Conservation (phyloP, 2,113 vertebrate species). For the cattle (Bos taurus) region ARS-UCD2.0 NC_037328.1:31567001-31567500, state of each 20-base stretch:
- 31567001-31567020: background rate
- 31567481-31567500: background rate
- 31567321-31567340: background rate
- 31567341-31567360: background rate
- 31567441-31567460: background rate
- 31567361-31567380: background rate
- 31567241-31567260: background rate
- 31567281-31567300: background rate
- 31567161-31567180: background rate
- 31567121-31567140: background rate
- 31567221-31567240: background rate
- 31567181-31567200: background rate
- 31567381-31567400: accelerated
- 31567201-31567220: background rate
- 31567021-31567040: background rate
- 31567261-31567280: background rate
- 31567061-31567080: background rate
- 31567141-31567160: background rate
- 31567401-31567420: background rate
- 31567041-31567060: background rate
- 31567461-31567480: background rate
- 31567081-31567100: background rate
- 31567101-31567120: background rate
- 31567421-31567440: background rate
- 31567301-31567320: background rate